phyloP scores from a whole-genome alignment of 2,888 invertebrate genomes.

The Meiosimyza decipiens region DNA sequence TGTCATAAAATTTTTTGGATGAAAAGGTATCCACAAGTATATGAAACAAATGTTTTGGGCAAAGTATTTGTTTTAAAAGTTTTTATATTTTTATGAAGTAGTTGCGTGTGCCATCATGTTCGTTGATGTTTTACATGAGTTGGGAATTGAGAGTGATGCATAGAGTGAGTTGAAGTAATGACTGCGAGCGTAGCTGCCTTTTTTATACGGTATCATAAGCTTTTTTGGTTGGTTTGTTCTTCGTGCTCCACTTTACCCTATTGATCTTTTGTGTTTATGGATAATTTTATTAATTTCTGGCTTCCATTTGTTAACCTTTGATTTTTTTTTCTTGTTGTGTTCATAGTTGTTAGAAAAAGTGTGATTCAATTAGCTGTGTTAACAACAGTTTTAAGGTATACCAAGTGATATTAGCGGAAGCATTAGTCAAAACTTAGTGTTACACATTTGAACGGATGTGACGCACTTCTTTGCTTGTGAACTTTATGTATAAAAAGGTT shows the following conservation, averaged over 20 bases:
- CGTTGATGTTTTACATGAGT: slow-evolving; percentile 33
- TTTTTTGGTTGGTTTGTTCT: too few relatives aligned
- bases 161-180: background rate
- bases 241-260: too few relatives aligned
- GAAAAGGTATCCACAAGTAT: background rate
- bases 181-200: background rate
- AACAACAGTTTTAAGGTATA: background rate
- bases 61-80: slow-evolving; percentile 19
- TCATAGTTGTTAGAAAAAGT: background rate
- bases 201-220: background rate
- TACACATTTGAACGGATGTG: background rate
- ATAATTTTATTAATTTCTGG: too few relatives aligned
- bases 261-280: too few relatives aligned
- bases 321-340: slow-evolving; percentile 1
- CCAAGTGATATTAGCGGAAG: background rate
- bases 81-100: slow-evolving; percentile 27
- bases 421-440: slow-evolving; percentile 1
- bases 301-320: too few relatives aligned
- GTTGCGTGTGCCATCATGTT: slow-evolving; percentile 38
- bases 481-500: background rate
- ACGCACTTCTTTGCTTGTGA: background rate
- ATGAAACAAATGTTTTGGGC: slow-evolving; percentile 16
- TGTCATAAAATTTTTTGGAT: background rate
- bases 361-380: too few relatives aligned
- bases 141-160: slow-evolving; percentile 15